phyloP scores from a whole-genome alignment of 2,113 vertebrate genomes.

The Pollimyrus isidori region DNA sequence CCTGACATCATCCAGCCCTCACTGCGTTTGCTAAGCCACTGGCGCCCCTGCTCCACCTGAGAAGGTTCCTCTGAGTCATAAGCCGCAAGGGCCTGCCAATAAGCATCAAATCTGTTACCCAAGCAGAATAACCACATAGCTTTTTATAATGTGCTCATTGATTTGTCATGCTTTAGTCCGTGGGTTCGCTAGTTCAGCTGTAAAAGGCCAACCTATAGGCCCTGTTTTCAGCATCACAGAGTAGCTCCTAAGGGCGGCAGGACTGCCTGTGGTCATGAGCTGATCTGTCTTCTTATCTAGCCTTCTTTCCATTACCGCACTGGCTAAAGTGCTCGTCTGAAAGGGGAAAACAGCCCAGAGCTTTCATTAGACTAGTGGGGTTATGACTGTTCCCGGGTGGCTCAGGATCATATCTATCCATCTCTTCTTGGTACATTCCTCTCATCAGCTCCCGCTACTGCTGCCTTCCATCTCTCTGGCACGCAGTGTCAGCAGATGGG shows the following conservation, averaged over 20 bases:
- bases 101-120: background rate
- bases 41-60: background rate
- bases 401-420: background rate
- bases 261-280: background rate
- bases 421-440: background rate
- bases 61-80: background rate
- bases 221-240: background rate
- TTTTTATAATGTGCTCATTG: background rate
- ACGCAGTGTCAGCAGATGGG: conserved; percentile 20
- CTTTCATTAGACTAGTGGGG: background rate
- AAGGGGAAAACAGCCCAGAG: background rate
- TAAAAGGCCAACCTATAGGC: background rate
- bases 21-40: background rate
- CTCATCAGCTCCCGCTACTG: background rate
- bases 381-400: background rate
- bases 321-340: background rate
- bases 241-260: background rate
- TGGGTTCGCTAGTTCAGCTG: background rate
- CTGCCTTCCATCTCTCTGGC: background rate
- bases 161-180: background rate
- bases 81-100: background rate
- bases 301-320: background rate
- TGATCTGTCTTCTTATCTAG: background rate
- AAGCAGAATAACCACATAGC: background rate
- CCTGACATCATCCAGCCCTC: background rate